Percentiles rank a stretch among this genome's conserved stretches.
phyloP scores from a whole-genome alignment of 2,797 vertebrate species.

The Rhinatrema bivittatum region DNA sequence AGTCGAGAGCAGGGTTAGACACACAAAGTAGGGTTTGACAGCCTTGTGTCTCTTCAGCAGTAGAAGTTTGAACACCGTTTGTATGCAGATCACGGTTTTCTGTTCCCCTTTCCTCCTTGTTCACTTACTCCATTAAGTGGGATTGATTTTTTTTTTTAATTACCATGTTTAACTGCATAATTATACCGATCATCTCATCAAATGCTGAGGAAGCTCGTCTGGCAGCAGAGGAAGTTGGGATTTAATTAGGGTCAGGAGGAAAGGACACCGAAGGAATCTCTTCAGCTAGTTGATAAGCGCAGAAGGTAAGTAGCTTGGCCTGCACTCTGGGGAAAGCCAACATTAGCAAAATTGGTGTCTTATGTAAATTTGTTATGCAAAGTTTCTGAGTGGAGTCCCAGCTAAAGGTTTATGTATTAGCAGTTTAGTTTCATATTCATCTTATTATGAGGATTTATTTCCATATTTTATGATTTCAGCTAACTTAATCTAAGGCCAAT shows the following conservation, averaged over 20 bases:
- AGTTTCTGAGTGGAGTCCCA: no score
- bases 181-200: no score
- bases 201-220: background rate
- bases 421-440: no score
- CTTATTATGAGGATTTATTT: no score
- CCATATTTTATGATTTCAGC: no score
- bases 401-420: no score
- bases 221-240: slow-evolving; percentile 16
- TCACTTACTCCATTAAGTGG: slow-evolving; percentile 20
- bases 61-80: slow-evolving; percentile 16
- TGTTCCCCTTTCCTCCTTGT: slow-evolving; percentile 11
- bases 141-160: slow-evolving; percentile 33
- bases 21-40: no score
- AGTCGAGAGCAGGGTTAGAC: no score
- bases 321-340: slow-evolving; percentile 19
- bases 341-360: no score
- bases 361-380: no score
- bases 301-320: slow-evolving; percentile 27
- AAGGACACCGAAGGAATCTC: slow-evolving; percentile 13
- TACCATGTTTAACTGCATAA: slow-evolving; percentile 31
- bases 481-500: no score
- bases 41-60: no score
- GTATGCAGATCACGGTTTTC: slow-evolving; percentile 13
- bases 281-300: slow-evolving; percentile 1
- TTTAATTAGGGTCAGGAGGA: slow-evolving; percentile 37